A percentile compares a stretch with the other conserved stretches of the same genome.
These are phyloP conservation scores for Leptinotarsa rubiginosa DNA, from an alignment of 2,888 invertebrate species.

Conservation along the genomic window DNA sequence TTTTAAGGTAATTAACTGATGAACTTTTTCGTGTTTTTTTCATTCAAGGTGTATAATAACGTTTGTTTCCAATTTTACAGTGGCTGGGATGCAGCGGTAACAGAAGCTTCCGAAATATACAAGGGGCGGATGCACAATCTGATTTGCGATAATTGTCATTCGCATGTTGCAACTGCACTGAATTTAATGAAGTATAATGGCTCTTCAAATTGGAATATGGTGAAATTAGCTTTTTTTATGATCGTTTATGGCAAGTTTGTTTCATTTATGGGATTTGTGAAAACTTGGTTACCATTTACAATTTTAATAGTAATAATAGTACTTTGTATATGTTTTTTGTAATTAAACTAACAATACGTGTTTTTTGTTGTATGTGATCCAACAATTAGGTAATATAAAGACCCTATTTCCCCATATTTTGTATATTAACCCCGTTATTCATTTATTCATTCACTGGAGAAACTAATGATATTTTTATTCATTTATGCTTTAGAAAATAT, in stretches of 20 bases:
- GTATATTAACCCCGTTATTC: too few species aligned
- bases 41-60: too few species aligned
- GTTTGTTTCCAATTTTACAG: constrained; percentile 55
- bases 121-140: constrained; percentile 95
- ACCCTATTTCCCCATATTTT: too few species aligned
- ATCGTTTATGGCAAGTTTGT: constrained; percentile 85
- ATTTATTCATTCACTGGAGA: too few species aligned
- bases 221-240: constrained; percentile 85
- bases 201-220: constrained; percentile 90
- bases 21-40: too few species aligned
- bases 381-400: too few species aligned
- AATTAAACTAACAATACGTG: not conserved
- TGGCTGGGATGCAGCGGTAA: constrained; percentile 90
- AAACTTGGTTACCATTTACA: constrained; percentile 87
- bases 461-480: too few species aligned
- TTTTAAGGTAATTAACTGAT: too few species aligned
- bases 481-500: too few species aligned
- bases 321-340: constrained; percentile 33
- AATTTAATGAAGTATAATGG: constrained; percentile 90
- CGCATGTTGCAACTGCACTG: constrained; percentile 94
- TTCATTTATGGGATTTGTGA: constrained; percentile 76
- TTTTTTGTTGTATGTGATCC: too few species aligned
- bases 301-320: constrained; percentile 62
- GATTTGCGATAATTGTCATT: constrained; percentile 98
- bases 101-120: constrained; percentile 94